phyloP scores from a whole-genome alignment of 2,888 invertebrate species.

The Drosophila melanosoma region DNA sequence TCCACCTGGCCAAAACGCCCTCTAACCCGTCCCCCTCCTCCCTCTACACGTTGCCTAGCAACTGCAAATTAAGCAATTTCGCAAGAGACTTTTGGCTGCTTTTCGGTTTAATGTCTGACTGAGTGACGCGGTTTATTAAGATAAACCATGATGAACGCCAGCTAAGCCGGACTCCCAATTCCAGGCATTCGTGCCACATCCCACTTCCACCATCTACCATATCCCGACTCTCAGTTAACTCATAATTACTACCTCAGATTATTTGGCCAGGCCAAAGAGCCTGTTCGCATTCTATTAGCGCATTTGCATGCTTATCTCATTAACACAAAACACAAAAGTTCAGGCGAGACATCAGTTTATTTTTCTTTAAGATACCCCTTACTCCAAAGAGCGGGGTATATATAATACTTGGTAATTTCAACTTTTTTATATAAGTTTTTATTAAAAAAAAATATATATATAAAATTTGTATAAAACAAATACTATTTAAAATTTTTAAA shows the following conservation, averaged over 20 bases:
- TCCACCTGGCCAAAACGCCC: background rate
- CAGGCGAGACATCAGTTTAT: slow-evolving; percentile 30
- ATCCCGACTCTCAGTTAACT: slow-evolving; percentile 17
- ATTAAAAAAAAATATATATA: background rate
- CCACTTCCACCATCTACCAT: slow-evolving; percentile 4
- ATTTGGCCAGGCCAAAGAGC: slow-evolving; percentile 9
- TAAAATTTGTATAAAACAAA: background rate
- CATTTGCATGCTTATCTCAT: slow-evolving; percentile 79
- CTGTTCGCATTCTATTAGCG: slow-evolving; percentile 70
- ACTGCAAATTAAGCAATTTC: slow-evolving; percentile 80
- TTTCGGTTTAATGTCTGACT: slow-evolving; percentile 75
- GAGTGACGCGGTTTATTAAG: slow-evolving; percentile 78
- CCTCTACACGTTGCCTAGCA: slow-evolving; percentile 44
- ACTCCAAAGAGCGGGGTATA: background rate
- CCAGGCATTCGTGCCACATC: background rate
- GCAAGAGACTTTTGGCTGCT: slow-evolving; percentile 71
- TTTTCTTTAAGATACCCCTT: slow-evolving; percentile 6
- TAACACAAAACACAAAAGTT: slow-evolving; percentile 70
- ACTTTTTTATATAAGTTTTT: background rate
- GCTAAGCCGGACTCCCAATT: slow-evolving; percentile 38
- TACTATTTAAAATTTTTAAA: background rate
- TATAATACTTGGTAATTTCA: background rate
- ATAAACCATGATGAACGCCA: slow-evolving; percentile 80
- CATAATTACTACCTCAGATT: slow-evolving; percentile 64
- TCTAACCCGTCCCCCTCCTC: no score